Conservation (phyloP, 2,797 vertebrate genomes). For the Peromyscus eremicus region DNA sequence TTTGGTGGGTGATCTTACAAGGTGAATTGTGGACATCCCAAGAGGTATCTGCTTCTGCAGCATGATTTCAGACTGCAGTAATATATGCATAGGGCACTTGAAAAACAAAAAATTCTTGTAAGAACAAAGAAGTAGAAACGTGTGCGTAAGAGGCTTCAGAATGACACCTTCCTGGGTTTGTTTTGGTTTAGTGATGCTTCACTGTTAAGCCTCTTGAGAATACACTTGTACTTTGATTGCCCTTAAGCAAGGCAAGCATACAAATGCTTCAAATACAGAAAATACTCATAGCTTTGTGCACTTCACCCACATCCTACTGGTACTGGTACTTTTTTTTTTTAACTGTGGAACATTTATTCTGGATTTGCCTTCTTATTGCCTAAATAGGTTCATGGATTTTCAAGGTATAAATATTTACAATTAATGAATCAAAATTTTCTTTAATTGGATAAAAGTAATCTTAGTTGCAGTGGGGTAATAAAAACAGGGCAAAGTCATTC, state of each 20-base stretch:
- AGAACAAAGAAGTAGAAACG: not conserved
- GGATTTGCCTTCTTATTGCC: not conserved
- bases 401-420: not conserved
- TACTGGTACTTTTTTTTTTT: not conserved
- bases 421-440: slow-evolving; percentile 16
- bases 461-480: not conserved
- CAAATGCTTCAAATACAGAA: not conserved
- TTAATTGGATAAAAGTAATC: not conserved
- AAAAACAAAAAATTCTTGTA: not conserved
- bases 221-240: not conserved
- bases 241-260: not conserved
- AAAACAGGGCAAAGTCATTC: not conserved
- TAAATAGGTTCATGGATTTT: not conserved
- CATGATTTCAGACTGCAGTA: not conserved
- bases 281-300: not conserved
- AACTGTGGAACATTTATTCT: not conserved
- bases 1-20: not conserved
- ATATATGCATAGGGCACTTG: not conserved
- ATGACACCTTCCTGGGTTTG: not conserved
- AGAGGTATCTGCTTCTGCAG: not conserved
- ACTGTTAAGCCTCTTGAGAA: not conserved
- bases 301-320: rapidly evolving
- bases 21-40: not conserved
- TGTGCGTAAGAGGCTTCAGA: not conserved
- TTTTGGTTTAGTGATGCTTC: not conserved